phyloP scores from a whole-genome alignment of 2,888 invertebrate species.

The Apodemia mormo region DNA sequence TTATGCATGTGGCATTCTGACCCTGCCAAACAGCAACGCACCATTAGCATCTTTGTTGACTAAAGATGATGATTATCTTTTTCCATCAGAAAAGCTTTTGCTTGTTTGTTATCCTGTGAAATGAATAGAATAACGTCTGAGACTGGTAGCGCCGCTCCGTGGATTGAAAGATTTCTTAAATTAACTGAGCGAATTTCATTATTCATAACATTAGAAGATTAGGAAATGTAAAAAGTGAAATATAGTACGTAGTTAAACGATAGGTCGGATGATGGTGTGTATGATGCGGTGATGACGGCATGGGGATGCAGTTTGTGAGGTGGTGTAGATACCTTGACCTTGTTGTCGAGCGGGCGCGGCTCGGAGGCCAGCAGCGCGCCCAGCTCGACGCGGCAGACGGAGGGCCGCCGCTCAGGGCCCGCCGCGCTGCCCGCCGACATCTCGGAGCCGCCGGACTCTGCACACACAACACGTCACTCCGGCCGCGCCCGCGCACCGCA shows the following conservation, averaged over 20 bases:
- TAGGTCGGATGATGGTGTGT: background rate
- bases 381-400: constrained; percentile 83
- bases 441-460: constrained; percentile 71
- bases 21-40: too few species aligned
- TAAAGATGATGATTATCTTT: too few species aligned
- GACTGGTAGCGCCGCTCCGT: too few species aligned
- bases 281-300: background rate
- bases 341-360: constrained; percentile 86
- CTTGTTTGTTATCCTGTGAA: too few species aligned
- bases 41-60: too few species aligned
- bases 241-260: background rate
- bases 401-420: constrained; percentile 54
- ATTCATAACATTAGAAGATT: too few species aligned
- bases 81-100: too few species aligned
- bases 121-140: too few species aligned
- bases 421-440: constrained; percentile 68
- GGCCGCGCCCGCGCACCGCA: constrained; percentile 43
- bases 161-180: too few species aligned
- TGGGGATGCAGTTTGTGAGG: constrained; percentile 42
- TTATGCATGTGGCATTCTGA: too few species aligned
- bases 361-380: constrained; percentile 84
- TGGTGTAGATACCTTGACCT: constrained; percentile 84
- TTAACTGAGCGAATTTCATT: too few species aligned
- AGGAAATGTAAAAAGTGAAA: too few species aligned
- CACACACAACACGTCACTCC: constrained; percentile 44